Evolutionary conservation across 2,113 vertebrate genomes (phyloP), one percentile per base, ranked within the genome.

Genomic region (Antennarius striatus): DNA sequence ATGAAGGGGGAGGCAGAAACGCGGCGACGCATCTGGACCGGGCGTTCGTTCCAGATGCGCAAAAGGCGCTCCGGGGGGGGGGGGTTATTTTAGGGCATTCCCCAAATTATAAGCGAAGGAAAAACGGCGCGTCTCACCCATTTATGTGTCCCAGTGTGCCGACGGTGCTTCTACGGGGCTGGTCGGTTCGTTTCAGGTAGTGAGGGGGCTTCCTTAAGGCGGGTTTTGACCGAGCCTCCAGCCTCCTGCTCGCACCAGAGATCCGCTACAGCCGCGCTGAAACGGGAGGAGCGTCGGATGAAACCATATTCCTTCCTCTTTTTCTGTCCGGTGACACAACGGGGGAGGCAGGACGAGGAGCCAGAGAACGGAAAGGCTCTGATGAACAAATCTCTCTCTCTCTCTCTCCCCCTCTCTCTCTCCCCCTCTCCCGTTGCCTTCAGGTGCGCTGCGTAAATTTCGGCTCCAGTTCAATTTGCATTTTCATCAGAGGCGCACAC

Each of bases 221-320:
- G 13, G 14, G 3, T 13, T 49, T 2, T 49, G 63, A 80, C 68
- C 74, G 66, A 80, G 73, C 63, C 68, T 9, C 57, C 76, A 79
- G 82, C 71, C 79, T 77, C 73, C 78, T 73, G 65, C 69, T 68
- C 77, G 55, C 14, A 10, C 56, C 12, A 61, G 13, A 66, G 77
- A 81, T 84, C 85, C 69, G 79, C 82, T 88, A 83, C 55, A 81
- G 82, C 69, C 52, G 79, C 70, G 68, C 83, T 67, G 53, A 59
- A 46, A 59, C 88, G 69, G 88, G 88, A 87, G 86, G 90, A 86
- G 83, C 82, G 80, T 83, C 82, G 48, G 53, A 74, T 81, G 81
- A 80, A 88, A 89, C 88, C 88, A 91, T 90, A 82, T 85, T 87
- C 87, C 88, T 89, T 86, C 87, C 86, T 86, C 86, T 84, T 82